phyloP scores from a whole-genome alignment of 2,888 invertebrate species.

The Drosophila nr. medialis region DNA sequence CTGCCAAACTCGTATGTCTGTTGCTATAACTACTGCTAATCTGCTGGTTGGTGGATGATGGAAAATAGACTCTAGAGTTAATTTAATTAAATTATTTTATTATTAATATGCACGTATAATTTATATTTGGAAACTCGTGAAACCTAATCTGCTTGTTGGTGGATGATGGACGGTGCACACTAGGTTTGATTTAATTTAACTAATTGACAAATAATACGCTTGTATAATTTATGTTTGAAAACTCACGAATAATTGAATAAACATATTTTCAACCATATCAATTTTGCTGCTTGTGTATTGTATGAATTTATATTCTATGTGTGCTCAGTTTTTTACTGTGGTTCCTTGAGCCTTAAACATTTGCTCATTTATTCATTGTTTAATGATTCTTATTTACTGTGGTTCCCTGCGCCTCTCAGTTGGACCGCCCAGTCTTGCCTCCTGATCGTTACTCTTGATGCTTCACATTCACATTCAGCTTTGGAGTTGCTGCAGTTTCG shows the following conservation, averaged over 20 bases:
- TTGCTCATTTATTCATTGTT: too few relatives aligned
- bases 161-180: background rate
- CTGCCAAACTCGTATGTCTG: background rate
- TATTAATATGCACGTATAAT: too few relatives aligned
- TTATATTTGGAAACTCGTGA: too few relatives aligned
- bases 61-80: background rate
- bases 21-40: background rate
- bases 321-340: too few relatives aligned
- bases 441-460: too few relatives aligned
- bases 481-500: background rate
- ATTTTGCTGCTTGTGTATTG: too few relatives aligned
- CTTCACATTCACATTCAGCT: background rate
- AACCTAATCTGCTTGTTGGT: background rate
- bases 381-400: background rate
- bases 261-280: too few relatives aligned
- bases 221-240: too few relatives aligned
- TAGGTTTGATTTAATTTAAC: background rate
- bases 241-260: too few relatives aligned
- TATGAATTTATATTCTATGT: too few relatives aligned
- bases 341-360: too few relatives aligned
- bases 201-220: too few relatives aligned
- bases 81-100: background rate
- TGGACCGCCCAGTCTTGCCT: background rate
- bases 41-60: background rate
- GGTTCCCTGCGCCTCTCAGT: background rate